Conservation (phyloP, 1,140 invertebrate species). For the Drosophila bocki region DNA sequence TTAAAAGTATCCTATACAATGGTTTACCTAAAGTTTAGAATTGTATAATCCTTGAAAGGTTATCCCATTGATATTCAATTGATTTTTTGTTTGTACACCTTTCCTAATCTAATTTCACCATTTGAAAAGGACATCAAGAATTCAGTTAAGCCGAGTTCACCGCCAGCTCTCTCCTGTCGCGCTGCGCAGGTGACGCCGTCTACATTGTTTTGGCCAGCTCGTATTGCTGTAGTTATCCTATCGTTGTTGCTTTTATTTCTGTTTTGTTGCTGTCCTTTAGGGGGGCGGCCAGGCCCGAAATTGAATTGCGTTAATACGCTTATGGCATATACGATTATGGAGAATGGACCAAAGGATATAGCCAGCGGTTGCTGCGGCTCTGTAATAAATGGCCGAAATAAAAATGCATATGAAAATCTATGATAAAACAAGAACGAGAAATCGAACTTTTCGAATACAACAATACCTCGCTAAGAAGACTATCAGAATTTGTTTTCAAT, state of each 20-base stretch:
- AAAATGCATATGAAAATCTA: conserved; percentile 74
- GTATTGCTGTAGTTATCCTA: conserved; percentile 33
- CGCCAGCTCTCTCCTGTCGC: conserved; percentile 3
- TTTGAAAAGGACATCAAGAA: conserved; percentile 2
- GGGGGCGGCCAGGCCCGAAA: conserved; percentile 52
- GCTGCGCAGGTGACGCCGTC: conserved; percentile 57
- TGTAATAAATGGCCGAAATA: conserved; percentile 68
- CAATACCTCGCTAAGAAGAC: not conserved
- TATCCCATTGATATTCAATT: not conserved
- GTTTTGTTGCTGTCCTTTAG: conserved; percentile 16
- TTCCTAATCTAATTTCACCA: not conserved
- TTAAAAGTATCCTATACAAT: not conserved
- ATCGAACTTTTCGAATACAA: conserved; percentile 2
- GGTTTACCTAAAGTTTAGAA: not conserved
- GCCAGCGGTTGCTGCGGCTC: conserved; percentile 22
- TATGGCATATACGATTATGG: conserved; percentile 68
- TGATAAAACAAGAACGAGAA: conserved; percentile 39
- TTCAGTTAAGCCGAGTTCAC: conserved; percentile 4
- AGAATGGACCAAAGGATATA: conserved; percentile 5
- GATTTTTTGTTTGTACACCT: not conserved
- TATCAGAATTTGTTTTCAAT: not conserved
- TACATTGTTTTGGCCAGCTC: conserved; percentile 38
- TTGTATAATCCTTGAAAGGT: no score
- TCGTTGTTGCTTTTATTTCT: conserved; percentile 15
- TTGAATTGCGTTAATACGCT: conserved; percentile 83